Evolutionary conservation across 2,888 invertebrate genomes (phyloP).

Genomic region (Drosophila prolongata): DNA sequence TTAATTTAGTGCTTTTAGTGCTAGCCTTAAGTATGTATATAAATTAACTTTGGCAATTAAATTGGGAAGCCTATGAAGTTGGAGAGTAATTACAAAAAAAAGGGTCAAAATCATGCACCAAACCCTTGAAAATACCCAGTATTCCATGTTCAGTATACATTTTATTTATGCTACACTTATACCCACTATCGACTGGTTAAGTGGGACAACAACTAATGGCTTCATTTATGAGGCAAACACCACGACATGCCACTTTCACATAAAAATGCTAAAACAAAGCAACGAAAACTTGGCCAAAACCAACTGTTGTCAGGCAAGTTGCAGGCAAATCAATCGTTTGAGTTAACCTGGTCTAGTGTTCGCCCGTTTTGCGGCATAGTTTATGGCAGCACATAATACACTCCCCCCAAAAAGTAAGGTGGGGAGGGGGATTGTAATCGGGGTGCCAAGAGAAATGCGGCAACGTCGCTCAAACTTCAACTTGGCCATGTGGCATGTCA

Average conservation of each 20-base stretch:
- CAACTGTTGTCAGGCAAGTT: slow-evolving; percentile 74
- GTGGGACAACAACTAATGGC: slow-evolving; percentile 23
- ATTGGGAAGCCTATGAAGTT: too few species aligned
- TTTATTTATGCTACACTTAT: neutral
- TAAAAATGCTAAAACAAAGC: slow-evolving; percentile 18
- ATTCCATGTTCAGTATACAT: too few species aligned
- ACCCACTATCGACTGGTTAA: neutral
- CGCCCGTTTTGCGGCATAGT: slow-evolving; percentile 28
- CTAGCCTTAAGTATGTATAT: too few species aligned
- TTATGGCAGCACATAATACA: slow-evolving; percentile 23
- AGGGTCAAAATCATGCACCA: too few species aligned
- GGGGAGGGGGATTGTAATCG: neutral
- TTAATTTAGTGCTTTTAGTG: too few species aligned
- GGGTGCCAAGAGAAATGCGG: slow-evolving; percentile 30
- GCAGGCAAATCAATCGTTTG: slow-evolving; percentile 15
- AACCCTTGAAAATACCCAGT: too few species aligned
- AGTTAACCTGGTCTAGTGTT: slow-evolving; percentile 10
- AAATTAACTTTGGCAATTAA: too few species aligned
- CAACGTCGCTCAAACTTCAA: slow-evolving; percentile 26
- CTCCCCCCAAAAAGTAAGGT: neutral
- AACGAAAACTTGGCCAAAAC: slow-evolving; percentile 56
- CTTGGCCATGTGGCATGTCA: slow-evolving; percentile 51
- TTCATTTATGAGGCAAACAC: slow-evolving; percentile 7
- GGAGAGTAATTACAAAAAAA: too few species aligned
- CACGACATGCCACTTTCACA: slow-evolving; percentile 33